phyloP scores from a whole-genome alignment of 2,888 invertebrate genomes.

The Vannuccia rotundouncinata region DNA sequence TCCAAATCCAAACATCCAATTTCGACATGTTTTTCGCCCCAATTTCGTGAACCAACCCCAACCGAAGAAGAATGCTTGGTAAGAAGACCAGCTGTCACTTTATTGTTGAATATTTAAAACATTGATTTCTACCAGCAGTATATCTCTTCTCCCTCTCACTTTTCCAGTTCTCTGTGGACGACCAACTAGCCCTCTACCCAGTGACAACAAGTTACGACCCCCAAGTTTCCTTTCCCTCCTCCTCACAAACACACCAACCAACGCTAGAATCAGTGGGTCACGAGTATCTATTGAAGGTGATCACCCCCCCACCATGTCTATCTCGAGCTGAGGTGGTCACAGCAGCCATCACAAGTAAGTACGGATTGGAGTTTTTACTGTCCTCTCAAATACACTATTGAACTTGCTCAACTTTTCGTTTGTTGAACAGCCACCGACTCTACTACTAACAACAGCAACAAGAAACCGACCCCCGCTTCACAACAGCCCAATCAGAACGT shows the following conservation, averaged over 20 bases:
- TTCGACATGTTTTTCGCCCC: not conserved
- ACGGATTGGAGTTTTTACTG: too few species aligned
- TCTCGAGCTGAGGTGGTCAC: not conserved
- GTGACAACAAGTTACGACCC: not conserved
- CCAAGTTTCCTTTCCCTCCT: not conserved
- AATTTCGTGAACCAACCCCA: not conserved
- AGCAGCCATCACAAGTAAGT: too few species aligned
- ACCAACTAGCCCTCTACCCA: not conserved
- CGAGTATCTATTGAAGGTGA: not conserved
- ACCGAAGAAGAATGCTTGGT: not conserved
- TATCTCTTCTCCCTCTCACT: not conserved
- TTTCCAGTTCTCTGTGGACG: not conserved
- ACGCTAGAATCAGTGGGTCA: not conserved
- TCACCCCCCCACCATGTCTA: not conserved
- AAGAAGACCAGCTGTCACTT: too few species aligned
- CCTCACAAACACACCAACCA: not conserved
- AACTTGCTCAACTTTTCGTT: too few species aligned
- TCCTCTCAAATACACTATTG: too few species aligned
- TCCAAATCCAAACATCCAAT: not conserved
- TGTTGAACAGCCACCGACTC: too few species aligned
- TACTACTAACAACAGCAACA: too few species aligned
- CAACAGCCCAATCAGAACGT: too few species aligned
- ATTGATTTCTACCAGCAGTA: too few species aligned
- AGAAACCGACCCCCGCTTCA: too few species aligned
- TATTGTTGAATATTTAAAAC: too few species aligned